Percentiles rank a stretch among this genome's conserved stretches.
Conservation (phyloP, 2,888 invertebrate species). For the Caenorhabditis panamensis region DNA sequence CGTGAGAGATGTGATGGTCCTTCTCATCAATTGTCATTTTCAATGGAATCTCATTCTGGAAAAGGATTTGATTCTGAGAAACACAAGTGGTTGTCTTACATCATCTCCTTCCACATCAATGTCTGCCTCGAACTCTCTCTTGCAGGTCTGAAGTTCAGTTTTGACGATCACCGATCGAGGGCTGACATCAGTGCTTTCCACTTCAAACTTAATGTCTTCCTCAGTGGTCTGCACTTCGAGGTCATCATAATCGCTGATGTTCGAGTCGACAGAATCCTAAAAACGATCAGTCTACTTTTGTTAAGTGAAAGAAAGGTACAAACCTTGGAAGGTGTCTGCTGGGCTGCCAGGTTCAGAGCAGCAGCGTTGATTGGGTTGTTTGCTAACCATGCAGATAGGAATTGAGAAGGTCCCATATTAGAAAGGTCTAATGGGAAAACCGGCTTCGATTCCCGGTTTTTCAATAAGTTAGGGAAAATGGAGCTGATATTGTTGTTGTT, state of each 20-base stretch:
- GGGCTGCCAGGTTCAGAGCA: slow-evolving; percentile 30
- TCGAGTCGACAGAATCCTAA: slow-evolving; percentile 52
- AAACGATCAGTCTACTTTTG: slow-evolving; percentile 33
- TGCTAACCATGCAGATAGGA: slow-evolving; percentile 71
- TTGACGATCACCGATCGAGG: slow-evolving; percentile 61
- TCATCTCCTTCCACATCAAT: slow-evolving; percentile 64
- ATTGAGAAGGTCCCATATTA: slow-evolving; percentile 62
- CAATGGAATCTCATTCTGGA: slow-evolving; percentile 59
- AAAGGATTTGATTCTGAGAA: not conserved
- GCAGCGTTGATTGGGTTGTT: slow-evolving; percentile 69
- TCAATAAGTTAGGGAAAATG: slow-evolving; percentile 58
- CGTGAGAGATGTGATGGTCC: slow-evolving; percentile 60
- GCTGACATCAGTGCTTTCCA: slow-evolving; percentile 49
- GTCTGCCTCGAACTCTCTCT: slow-evolving; percentile 50
- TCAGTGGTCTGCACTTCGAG: slow-evolving; percentile 69
- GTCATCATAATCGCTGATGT: slow-evolving; percentile 67
- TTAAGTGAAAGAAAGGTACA: slow-evolving; percentile 7
- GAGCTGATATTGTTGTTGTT: slow-evolving; percentile 61
- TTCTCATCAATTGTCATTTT: slow-evolving; percentile 68
- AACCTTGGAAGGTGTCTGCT: slow-evolving; percentile 58
- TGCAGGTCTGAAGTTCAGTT: slow-evolving; percentile 25
- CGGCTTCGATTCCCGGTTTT: slow-evolving; percentile 26
- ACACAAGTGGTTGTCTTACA: not conserved
- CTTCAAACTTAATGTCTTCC: slow-evolving; percentile 66
- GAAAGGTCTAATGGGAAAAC: slow-evolving; percentile 52